Base-by-base conservation (phyloP, 2,797 vertebrate genomes). In the Diplodus sargus region DNA sequence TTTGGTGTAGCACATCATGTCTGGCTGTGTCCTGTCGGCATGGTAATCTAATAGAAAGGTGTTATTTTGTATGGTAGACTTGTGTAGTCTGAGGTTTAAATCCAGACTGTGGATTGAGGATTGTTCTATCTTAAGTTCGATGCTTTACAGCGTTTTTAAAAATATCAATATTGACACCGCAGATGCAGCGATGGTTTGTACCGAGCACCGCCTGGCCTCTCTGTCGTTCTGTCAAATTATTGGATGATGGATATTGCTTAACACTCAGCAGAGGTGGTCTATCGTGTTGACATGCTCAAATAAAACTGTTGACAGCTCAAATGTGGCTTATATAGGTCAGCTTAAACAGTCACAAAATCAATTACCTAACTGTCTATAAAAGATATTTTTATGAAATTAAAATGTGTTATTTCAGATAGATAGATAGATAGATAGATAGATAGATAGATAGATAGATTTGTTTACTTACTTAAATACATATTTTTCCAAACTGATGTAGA, bases 81-180 rank as follows among this genome's bases (percentile, higher is more conserved):
- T 91, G 85, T 92, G 81, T 88, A 90, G 90, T 92, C 90, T 91
- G 84, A 78, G 70, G 70, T 72, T 80, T 54, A 67, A 83, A 79
- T 84, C 59, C 74, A 82, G 80, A 85, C 68, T 72, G 51, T 5
- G 14, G 74, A 81, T 78, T 79, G 43, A 67, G 56, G 81, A 61
- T 68, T 66, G 30, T 51, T 18, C 42, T 71, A 57, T 84, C 78
- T 67, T 63, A 57, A 79, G 43, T 68, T 52, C 43, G 53, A 56
- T 64, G 43, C 39, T 74, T 76, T 70, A 76, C 49, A 42, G 59
- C 58, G 39, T 67, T 58, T 66, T 52, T 6, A 4, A 79, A 79
- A 79, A 74, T 61, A 81, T 84, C 74, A 91, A 65, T 63, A 81
- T 83, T 79, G 79, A 81, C 73, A 60, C 69, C 4, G 5, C 6